These are phyloP conservation scores for Leptinotarsa texana DNA, from an alignment of 1,140 invertebrate genomes.

Conservation along the genomic window DNA sequence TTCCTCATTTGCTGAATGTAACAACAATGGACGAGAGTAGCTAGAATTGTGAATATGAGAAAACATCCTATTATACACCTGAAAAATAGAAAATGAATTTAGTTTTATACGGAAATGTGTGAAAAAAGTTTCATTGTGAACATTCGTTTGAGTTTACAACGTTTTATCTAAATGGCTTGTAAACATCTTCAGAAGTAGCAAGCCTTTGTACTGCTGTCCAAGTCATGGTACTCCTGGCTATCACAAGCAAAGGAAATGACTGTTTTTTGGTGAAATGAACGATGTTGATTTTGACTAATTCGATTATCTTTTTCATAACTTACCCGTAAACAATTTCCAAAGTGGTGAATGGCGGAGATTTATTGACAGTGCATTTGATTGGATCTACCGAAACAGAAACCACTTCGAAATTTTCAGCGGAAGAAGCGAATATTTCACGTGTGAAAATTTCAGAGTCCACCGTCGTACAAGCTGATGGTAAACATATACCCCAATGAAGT, in stretches of 20 bases:
- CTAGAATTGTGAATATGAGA: conserved; percentile 39
- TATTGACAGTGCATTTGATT: conserved; percentile 57
- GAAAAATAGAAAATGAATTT: neutral
- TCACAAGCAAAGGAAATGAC: too few species aligned
- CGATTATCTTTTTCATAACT: conserved; percentile 43
- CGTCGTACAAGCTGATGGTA: conserved; percentile 62
- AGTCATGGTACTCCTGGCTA: too few species aligned
- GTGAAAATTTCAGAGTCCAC: conserved; percentile 60
- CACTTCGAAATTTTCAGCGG: conserved; percentile 24
- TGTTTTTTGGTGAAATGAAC: too few species aligned
- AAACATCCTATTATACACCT: conserved; percentile 49
- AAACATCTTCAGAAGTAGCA: too few species aligned
- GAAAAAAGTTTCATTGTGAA: too few species aligned
- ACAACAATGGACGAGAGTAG: conserved; percentile 42
- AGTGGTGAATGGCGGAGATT: conserved; percentile 54
- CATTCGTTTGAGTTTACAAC: too few species aligned
- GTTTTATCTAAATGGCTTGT: too few species aligned
- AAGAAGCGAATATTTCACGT: conserved; percentile 55
- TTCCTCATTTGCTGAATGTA: conserved; percentile 31
- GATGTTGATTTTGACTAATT: too few species aligned
- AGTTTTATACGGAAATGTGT: too few species aligned
- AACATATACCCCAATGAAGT: conserved; percentile 67
- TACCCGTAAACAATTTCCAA: conserved; percentile 64
- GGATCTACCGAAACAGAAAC: conserved; percentile 18
- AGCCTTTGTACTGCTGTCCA: too few species aligned